Evolutionary conservation across 2,888 invertebrate species (phyloP).

Genomic region (Conchocele bisecta): DNA sequence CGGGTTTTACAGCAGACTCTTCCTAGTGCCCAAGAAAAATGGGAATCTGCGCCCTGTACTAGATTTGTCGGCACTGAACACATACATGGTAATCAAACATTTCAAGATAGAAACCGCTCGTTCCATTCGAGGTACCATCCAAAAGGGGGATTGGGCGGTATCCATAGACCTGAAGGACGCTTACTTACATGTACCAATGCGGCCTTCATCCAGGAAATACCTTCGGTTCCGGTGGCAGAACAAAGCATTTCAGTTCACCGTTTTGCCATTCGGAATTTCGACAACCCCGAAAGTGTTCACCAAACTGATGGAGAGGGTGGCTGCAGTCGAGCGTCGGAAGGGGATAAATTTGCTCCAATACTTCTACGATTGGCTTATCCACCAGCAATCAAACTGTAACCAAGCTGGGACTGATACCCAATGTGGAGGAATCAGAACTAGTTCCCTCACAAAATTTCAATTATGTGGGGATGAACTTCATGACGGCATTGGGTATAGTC

Average conservation of each 20-base stretch:
- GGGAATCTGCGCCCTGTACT: not conserved
- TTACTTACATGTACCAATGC: conserved; percentile 2
- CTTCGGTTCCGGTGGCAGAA: not conserved
- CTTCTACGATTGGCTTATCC: conserved; percentile 1
- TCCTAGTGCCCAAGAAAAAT: conserved; percentile 8
- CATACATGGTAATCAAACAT: not conserved
- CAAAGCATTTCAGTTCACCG: not conserved
- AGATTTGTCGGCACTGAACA: conserved; percentile 1
- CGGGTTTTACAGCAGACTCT: no score
- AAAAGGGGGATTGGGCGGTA: not conserved
- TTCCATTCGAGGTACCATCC: not conserved
- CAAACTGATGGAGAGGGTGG: not conserved
- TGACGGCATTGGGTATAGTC: not conserved
- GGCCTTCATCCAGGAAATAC: not conserved
- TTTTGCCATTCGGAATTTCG: not conserved
- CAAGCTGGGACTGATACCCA: conserved; percentile 1
- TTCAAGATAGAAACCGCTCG: conserved; percentile 1
- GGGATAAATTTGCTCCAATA: not conserved
- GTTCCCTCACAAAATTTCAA: conserved; percentile 27
- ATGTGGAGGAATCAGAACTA: conserved; percentile 23
- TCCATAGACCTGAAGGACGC: not conserved
- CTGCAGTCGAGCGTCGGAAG: not conserved
- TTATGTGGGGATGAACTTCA: conserved; percentile 18
- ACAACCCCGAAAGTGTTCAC: not conserved
- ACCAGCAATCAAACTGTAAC: not conserved